Percentiles rank a stretch among this genome's conserved stretches.
Conservation (phyloP, 2,797 vertebrate genomes). For the Poecile montanus region DNA sequence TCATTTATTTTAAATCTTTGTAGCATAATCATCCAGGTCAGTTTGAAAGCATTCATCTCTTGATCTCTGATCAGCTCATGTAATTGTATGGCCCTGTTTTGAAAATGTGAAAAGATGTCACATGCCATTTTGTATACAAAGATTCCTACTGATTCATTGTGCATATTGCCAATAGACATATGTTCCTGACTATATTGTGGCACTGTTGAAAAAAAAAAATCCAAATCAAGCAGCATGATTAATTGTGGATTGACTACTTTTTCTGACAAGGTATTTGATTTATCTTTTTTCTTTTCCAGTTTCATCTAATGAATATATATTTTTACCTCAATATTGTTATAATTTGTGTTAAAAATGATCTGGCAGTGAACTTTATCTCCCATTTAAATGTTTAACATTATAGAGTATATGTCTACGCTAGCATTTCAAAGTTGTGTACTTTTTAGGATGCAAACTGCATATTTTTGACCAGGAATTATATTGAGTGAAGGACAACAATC, state of each 20-base stretch:
- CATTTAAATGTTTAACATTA: constrained; percentile 42
- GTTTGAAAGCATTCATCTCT: not conserved
- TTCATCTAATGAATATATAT: constrained; percentile 32
- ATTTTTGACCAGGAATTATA: constrained; percentile 45
- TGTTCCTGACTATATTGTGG: constrained; percentile 64
- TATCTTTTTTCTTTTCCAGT: constrained; percentile 16
- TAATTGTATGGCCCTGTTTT: constrained; percentile 31
- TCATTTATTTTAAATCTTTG: constrained; percentile 59
- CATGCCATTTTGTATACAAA: constrained; percentile 6
- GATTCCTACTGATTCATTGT: constrained; percentile 80
- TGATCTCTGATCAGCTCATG: not conserved
- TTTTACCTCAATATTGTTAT: constrained; percentile 52
- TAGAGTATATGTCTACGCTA: constrained; percentile 33
- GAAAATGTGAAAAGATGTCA: constrained; percentile 78
- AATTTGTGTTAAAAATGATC: constrained; percentile 23
- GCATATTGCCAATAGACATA: constrained; percentile 41
- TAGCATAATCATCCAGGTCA: not conserved
- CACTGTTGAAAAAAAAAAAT: constrained; percentile 31
- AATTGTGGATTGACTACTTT: constrained; percentile 52
- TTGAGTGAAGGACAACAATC: constrained; percentile 76
- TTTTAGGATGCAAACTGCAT: constrained; percentile 59
- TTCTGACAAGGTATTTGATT: not conserved
- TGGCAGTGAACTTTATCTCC: constrained; percentile 24
- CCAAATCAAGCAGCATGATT: constrained; percentile 10
- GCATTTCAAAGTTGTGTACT: constrained; percentile 50